phyloP scores from a whole-genome alignment of 2,113 vertebrate species.

The Nothoprocta perdicaria region DNA sequence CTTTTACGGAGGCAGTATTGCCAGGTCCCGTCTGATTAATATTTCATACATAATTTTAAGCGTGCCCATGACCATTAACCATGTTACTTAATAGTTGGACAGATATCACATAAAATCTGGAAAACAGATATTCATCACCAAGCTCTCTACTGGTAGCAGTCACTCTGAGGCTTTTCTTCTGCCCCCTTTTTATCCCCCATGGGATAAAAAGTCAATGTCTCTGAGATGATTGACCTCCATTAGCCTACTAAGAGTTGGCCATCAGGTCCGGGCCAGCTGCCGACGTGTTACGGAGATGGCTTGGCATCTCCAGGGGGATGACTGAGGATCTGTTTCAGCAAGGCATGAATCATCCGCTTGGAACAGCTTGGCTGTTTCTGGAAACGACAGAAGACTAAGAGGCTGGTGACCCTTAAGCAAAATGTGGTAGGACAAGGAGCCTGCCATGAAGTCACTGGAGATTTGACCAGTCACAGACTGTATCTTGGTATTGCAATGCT shows the following conservation, averaged over 20 bases:
- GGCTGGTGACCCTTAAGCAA: not conserved
- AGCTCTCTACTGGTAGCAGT: not conserved
- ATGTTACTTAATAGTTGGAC: not conserved
- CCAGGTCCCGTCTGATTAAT: not conserved
- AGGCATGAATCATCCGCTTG: not conserved
- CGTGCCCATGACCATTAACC: fast-evolving
- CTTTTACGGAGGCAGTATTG: not conserved
- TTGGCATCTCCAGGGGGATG: not conserved
- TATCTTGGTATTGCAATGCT: not conserved
- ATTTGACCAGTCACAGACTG: not conserved
- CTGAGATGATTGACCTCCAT: not conserved
- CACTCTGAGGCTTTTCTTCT: not conserved
- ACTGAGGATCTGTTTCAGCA: not conserved
- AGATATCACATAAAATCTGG: not conserved
- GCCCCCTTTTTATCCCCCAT: not conserved
- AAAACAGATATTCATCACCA: not conserved
- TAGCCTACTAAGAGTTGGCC: not conserved
- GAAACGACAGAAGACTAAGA: not conserved
- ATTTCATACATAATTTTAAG: not conserved
- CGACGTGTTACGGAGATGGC: too few relatives aligned
- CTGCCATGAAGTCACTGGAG: not conserved
- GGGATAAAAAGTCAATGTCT: not conserved
- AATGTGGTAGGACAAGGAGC: fast-evolving
- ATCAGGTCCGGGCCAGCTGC: not conserved
- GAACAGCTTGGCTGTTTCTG: not conserved